Percentiles rank a stretch among this genome's conserved stretches.
Conservation (phyloP, 2,797 vertebrate genomes). For the Scyliorhinus canicula region DNA sequence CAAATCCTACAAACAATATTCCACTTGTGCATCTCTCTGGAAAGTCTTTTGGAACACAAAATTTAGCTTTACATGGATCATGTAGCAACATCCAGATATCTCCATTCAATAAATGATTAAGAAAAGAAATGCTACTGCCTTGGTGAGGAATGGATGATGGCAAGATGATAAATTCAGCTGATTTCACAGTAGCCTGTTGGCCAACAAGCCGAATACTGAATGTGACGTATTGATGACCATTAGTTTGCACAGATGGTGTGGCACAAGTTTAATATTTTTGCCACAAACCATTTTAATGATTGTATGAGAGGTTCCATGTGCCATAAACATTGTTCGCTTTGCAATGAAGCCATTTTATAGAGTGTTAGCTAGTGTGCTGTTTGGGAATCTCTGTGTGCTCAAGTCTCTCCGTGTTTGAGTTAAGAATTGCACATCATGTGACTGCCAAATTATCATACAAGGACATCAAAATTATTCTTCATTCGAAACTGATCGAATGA, state of each 20-base stretch:
- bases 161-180: not conserved
- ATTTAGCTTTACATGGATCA: not conserved
- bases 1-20: not conserved
- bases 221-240: not conserved
- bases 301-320: not conserved
- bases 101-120: not conserved
- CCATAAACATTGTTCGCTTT: not conserved
- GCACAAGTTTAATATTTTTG: not conserved
- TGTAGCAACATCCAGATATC: not conserved
- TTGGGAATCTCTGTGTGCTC: not conserved
- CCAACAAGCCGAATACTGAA: not conserved
- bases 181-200: not conserved
- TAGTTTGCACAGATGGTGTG: not conserved
- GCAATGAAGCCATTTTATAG: not conserved
- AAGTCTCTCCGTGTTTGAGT: not conserved
- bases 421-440: not conserved
- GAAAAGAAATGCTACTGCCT: not conserved
- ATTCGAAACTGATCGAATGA: not conserved
- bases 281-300: not conserved
- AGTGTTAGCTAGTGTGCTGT: not conserved
- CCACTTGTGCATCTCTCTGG: not conserved
- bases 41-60: not conserved
- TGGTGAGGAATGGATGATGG: not conserved
- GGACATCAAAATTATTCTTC: not conserved
- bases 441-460: not conserved